Percentiles rank a stretch among this genome's conserved stretches.
Conservation (phyloP, 2,113 vertebrate species). For the Formicarius rufipectus region DNA sequence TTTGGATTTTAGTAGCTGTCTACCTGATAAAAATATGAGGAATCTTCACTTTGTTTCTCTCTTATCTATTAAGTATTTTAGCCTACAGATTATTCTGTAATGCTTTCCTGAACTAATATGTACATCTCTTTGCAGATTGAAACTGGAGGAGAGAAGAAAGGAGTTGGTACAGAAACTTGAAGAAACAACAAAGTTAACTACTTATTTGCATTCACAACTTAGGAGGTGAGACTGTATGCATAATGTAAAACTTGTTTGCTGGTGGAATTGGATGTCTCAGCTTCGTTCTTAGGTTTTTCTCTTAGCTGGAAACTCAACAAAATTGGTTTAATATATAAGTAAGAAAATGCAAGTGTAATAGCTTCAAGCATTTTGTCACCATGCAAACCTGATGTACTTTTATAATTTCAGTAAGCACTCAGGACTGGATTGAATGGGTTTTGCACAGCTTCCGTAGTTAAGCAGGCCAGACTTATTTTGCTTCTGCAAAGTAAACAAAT, state of each 20-base stretch:
- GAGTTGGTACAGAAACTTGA: slow-evolving; percentile 81
- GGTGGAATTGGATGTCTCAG: not conserved
- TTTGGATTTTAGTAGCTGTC: not conserved
- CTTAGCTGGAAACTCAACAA: not conserved
- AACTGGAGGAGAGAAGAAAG: slow-evolving; percentile 82
- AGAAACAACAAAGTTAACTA: slow-evolving; percentile 81
- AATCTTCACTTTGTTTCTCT: not conserved
- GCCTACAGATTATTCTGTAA: not conserved
- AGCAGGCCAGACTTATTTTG: not conserved
- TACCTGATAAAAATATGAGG: not conserved
- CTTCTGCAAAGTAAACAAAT: not conserved
- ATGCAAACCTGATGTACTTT: not conserved
- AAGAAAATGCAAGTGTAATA: not conserved
- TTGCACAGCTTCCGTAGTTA: not conserved
- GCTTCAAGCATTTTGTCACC: not conserved
- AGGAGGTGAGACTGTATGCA: slow-evolving; percentile 72
- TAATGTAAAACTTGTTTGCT: not conserved
- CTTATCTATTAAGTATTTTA: not conserved
- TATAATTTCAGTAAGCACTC: not conserved
- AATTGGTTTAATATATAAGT: not conserved
- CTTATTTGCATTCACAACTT: slow-evolving; percentile 82
- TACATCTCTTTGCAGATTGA: slow-evolving; percentile 71
- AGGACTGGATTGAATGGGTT: not conserved
- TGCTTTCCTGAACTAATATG: not conserved
- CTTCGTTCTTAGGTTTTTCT: not conserved